Conservation (phyloP, 2,797 vertebrate genomes). For the Muscicapa striata region DNA sequence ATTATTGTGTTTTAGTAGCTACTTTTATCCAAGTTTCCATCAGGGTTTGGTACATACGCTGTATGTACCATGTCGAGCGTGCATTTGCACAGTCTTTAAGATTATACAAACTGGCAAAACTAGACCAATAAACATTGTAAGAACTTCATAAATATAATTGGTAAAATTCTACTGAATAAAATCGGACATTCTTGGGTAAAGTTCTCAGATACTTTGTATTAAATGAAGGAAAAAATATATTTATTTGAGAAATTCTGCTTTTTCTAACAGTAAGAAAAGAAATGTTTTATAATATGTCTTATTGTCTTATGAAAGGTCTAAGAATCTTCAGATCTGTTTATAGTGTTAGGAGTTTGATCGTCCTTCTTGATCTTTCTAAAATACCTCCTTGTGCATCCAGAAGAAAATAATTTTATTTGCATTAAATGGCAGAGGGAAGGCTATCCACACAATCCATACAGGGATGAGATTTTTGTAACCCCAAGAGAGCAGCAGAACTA, state of each 20-base stretch:
- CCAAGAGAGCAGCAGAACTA: background rate
- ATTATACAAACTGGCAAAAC: background rate
- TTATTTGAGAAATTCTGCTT: background rate
- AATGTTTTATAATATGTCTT: background rate
- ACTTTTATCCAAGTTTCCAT: background rate
- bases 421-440: background rate
- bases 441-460: background rate
- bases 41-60: fast-evolving
- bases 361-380: background rate
- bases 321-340: background rate
- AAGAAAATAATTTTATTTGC: background rate
- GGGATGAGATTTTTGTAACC: background rate
- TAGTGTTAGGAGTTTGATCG: background rate
- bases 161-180: background rate
- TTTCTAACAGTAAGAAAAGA: background rate
- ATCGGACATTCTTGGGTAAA: background rate
- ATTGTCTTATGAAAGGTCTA: background rate
- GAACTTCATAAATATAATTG: background rate
- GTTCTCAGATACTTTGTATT: background rate
- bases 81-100: background rate
- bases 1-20: background rate
- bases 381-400: fast-evolving
- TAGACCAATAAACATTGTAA: background rate
- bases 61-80: fast-evolving
- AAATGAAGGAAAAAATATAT: background rate